Conservation (phyloP, 2,797 vertebrate species). For the Oryzias dopingdopingensis region DNA sequence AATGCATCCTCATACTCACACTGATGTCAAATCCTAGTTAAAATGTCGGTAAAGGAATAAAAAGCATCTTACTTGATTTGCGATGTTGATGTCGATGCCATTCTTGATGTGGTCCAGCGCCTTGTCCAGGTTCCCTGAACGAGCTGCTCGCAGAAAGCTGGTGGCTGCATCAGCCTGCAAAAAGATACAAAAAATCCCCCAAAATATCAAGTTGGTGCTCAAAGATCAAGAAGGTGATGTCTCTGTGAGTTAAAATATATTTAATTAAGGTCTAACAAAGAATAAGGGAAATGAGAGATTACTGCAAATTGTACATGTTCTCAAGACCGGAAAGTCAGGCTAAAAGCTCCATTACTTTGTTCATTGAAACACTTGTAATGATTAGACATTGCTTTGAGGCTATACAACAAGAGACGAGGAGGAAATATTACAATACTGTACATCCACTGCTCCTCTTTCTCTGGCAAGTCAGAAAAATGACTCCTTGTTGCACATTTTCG, state of each 20-base stretch:
- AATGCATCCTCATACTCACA: no score
- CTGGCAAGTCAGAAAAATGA: conserved; percentile 35
- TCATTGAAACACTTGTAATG: conserved; percentile 3
- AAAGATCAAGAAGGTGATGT: background rate
- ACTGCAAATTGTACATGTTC: no score
- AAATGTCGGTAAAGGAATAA: background rate
- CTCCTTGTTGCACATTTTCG: conserved; percentile 43
- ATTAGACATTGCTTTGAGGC: conserved; percentile 8
- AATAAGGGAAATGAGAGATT: no score
- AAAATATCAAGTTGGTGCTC: background rate
- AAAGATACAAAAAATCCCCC: background rate
- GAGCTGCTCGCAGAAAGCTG: conserved; percentile 93
- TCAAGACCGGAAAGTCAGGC: no score
- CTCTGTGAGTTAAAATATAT: background rate
- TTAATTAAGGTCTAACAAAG: no score
- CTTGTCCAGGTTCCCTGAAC: conserved; percentile 97
- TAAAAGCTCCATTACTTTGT: conserved; percentile 9
- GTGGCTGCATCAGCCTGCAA: conserved; percentile 88
- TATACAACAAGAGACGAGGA: conserved; percentile 4
- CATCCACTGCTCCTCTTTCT: conserved; percentile 20
- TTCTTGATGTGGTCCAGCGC: conserved; percentile 95
- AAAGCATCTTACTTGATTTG: conserved; percentile 87
- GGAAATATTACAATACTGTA: conserved; percentile 6
- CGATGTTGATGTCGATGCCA: conserved; percentile 90
- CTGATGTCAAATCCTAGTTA: background rate